A percentile compares a stretch with the other conserved stretches of the same genome.
Evolutionary conservation across 1,140 invertebrate genomes (phyloP).

Genomic region (Drosophila pandora): DNA sequence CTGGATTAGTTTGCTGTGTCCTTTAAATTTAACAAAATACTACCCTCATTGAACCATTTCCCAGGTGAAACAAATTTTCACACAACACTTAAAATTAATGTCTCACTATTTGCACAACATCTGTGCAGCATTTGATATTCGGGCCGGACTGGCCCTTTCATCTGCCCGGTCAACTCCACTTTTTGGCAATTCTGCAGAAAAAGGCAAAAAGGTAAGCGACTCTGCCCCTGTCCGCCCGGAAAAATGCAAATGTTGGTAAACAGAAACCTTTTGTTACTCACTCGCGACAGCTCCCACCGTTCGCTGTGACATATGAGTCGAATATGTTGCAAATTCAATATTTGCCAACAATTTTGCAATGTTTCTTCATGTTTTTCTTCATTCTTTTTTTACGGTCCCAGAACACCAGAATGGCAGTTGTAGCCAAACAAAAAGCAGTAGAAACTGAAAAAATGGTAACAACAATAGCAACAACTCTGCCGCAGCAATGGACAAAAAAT

Average conservation of each 20-base stretch:
- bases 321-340: constrained; percentile 83
- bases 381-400: constrained; percentile 35
- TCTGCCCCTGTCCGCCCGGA: background rate
- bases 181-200: constrained; percentile 38
- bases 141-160: constrained; percentile 8
- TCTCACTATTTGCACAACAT: constrained; percentile 75
- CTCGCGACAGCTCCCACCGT: constrained; percentile 56
- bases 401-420: constrained; percentile 60
- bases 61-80: constrained; percentile 1
- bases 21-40: background rate
- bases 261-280: constrained; percentile 75
- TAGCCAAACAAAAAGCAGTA: constrained; percentile 61
- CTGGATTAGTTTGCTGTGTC: background rate
- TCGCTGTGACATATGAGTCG: constrained; percentile 74
- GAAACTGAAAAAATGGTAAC: constrained; percentile 39
- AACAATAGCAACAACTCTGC: constrained; percentile 39
- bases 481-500: constrained; percentile 31
- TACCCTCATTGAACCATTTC: constrained; percentile 7
- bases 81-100: constrained; percentile 77
- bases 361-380: constrained; percentile 55
- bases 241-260: constrained; percentile 72
- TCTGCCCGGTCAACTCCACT: constrained; percentile 30
- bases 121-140: constrained; percentile 64
- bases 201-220: constrained; percentile 23
- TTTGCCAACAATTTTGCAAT: constrained; percentile 83